These are phyloP conservation scores for Lithobius niger DNA, from an alignment of 1,140 invertebrate genomes.

Conservation along the genomic window DNA sequence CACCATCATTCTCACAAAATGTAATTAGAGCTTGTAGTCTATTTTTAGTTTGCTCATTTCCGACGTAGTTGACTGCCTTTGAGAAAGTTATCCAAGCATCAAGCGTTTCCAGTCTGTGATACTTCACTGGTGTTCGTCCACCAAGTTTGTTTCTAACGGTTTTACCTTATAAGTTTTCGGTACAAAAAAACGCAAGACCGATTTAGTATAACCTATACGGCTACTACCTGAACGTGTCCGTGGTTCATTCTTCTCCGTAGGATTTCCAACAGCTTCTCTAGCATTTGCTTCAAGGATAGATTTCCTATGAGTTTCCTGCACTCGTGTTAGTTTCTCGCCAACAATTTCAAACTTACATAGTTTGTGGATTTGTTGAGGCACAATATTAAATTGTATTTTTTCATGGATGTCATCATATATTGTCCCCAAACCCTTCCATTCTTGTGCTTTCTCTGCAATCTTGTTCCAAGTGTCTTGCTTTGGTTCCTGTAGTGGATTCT, in stretches of 20 bases:
- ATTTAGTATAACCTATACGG: neutral
- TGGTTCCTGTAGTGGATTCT: no score
- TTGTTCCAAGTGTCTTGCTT: no score
- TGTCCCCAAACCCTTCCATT: no score
- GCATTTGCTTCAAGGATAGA: neutral
- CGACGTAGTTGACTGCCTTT: constrained; percentile 5
- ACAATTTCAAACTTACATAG: constrained; percentile 7
- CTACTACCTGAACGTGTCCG: neutral
- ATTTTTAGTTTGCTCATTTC: constrained; percentile 8
- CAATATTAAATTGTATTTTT: no score
- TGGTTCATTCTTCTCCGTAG: neutral
- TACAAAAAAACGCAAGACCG: neutral
- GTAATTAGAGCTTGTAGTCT: constrained; percentile 8
- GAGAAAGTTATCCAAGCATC: constrained; percentile 8
- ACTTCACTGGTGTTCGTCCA: neutral
- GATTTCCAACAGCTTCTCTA: neutral
- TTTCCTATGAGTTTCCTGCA: neutral
- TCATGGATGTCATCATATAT: no score
- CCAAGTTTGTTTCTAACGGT: constrained; percentile 1
- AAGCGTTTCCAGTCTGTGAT: neutral
- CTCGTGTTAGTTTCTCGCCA: neutral
- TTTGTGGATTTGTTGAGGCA: no score
- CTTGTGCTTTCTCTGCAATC: no score
- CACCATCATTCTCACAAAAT: constrained; percentile 10
- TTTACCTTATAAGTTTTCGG: neutral